Evolutionary conservation across 53 echinoderm and acorn worm genomes (phyloP), one percentile per base, ranked within the genome.

Genomic region (Echinarachnius parma): DNA sequence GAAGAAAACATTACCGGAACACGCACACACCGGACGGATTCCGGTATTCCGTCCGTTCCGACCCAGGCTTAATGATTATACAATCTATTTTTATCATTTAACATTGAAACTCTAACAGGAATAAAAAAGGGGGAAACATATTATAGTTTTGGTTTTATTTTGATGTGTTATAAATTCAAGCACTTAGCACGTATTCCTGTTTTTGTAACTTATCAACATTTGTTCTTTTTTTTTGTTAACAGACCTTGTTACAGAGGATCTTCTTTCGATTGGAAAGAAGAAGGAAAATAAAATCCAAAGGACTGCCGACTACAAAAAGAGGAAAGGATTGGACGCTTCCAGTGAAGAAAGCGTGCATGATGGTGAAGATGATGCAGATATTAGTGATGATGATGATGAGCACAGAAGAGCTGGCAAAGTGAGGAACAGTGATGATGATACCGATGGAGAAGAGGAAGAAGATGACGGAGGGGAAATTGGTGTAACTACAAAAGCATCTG

Each of bases 211-310:
- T n/a, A n/a, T n/a, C n/a, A n/a, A n/a, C n/a, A n/a, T 50, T 16
- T 50, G 52, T 71, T 53, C 33, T 0, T 15, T 52, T 16, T 30
- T 3, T 53, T 32, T 4, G 0, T 49, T 15, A 52, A 4, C 29
- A 81, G 81, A 81, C 62, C 72, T 81, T 36, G 81, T 81, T 16
- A 81, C 81, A 27, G 35, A 50, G 28, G 81, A 81, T 55, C 32
- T 81, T 28, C 62, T 81, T 8, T 35, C 9, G 21, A 29, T 72
- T 24, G 71, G 36, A 27, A 89, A 62, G 48, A 80, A 7, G 37
- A 62, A 42, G 28, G 66, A 61, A 70, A 77, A 84, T 20, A 87
- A 47, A 49, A 76, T 30, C 47, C 69, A 45, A 47, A 72, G 67
- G 64, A 77, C 25, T 32, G 59, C 42, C 49, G 37, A 53, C 75